Evolutionary conservation across 2,797 vertebrate genomes (phyloP), one percentile per base, ranked within the genome.

Genomic region (Selene dorsalis): DNA sequence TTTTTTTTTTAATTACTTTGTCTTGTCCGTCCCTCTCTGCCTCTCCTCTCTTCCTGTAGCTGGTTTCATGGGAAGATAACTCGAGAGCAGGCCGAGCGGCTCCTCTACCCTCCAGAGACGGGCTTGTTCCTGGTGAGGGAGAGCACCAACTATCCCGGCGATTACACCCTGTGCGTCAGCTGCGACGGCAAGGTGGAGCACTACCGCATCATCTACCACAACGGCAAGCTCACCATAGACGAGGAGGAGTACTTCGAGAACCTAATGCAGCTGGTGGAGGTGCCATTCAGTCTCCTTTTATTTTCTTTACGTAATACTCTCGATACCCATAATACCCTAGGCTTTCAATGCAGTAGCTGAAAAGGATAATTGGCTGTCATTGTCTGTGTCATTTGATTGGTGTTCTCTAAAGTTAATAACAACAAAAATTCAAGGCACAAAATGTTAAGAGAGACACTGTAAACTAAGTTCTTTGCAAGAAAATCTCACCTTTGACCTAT

Each of bases 31-130:
- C 26, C 22, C 45, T 16, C 20, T 39, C 35, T 48, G 0, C 56
- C 48, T 7, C 0, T 65, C 26, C 26, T 55, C 22, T 10, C 4
- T 67, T 75, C 57, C 39, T 32, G 39, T 32, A 99, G 98, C 82
- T 99, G 98, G 98, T 99, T 99, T 84, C 98, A 99, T 0, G 98
- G 98, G 79, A 99, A 99, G 94, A 99, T 99, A 90, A 97, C 98
- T 0, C 95, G 98, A 12, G 98, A 99, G 82, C 97, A 99, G 92
- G 98, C 98, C 0, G 98, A 99, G 89, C 80, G 96, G 62, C 95
- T 99, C 59, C 95, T 99, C 52, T 96, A 96, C 87, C 98, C 98
- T 0, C 98, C 97, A 0, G 98, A 99, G 94, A 97, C 96, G 0
- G 98, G 98, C 22, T 92, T 98, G 66, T 99, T 95, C 93, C 94